Evolutionary conservation across 2,888 invertebrate genomes (phyloP).

Genomic region (Coelopa pilipes): DNA sequence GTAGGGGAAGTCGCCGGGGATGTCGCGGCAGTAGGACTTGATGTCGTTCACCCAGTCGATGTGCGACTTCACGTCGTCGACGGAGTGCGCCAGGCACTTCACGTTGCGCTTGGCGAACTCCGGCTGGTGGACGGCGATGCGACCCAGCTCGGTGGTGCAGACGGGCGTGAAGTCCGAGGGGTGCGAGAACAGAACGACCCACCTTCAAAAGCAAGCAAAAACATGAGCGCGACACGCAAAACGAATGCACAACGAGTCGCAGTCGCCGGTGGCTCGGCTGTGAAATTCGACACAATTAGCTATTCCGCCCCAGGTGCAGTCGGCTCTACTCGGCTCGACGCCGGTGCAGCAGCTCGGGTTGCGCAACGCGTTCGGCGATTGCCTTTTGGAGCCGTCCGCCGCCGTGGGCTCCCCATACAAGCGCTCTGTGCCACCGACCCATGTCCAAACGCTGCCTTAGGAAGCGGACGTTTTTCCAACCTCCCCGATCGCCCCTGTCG

Average conservation of each 20-base stretch:
- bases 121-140: constrained; percentile 76
- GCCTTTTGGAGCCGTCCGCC: too few species aligned
- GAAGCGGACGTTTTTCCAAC: too few species aligned
- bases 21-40: constrained; percentile 76
- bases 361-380: too few species aligned
- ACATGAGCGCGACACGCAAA: background rate
- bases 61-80: constrained; percentile 79
- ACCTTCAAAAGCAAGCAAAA: constrained; percentile 67
- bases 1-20: constrained; percentile 79
- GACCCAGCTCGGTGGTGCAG: constrained; percentile 87
- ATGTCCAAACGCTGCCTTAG: too few species aligned
- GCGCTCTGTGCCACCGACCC: too few species aligned
- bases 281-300: too few species aligned
- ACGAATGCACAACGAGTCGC: too few species aligned
- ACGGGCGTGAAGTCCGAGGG: constrained; percentile 92
- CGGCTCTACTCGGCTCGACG: background rate
- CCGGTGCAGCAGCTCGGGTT: too few species aligned
- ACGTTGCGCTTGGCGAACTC: constrained; percentile 78
- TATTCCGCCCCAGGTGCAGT: background rate
- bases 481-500: too few species aligned
- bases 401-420: too few species aligned
- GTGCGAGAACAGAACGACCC: constrained; percentile 90
- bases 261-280: too few species aligned
- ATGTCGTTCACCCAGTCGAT: constrained; percentile 82
- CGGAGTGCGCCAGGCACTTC: constrained; percentile 83